These are phyloP conservation scores for Mirounga angustirostris DNA, from an alignment of 2,113 vertebrate genomes.

Conservation along the genomic window DNA sequence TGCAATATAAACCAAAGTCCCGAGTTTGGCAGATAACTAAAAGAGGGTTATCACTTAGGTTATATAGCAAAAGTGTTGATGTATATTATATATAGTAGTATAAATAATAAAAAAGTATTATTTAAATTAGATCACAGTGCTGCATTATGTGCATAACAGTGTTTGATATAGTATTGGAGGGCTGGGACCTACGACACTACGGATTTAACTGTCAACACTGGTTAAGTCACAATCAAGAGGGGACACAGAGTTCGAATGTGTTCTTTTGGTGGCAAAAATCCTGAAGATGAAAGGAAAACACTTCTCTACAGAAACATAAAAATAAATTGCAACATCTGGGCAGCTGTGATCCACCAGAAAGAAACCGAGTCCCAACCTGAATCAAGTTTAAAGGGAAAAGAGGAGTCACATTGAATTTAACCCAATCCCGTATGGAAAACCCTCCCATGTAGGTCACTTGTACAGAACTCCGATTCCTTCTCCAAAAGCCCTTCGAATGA, in stretches of 20 bases:
- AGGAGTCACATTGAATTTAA: conserved; percentile 64
- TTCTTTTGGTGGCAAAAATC: conserved; percentile 86
- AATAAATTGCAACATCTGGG: conserved; percentile 79
- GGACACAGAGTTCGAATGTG: conserved; percentile 84
- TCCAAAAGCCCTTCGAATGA: not conserved
- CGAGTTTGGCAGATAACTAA: conserved; percentile 88
- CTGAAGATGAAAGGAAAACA: conserved; percentile 79
- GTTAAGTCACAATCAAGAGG: conserved; percentile 86
- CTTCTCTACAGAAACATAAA: conserved; percentile 74
- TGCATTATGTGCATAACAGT: conserved; percentile 92
- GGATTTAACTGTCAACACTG: conserved; percentile 88
- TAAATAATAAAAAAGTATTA: conserved; percentile 94
- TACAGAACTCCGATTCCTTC: conserved; percentile 5
- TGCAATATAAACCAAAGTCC: conserved; percentile 89
- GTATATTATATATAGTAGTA: conserved; percentile 92
- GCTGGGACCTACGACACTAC: conserved; percentile 87
- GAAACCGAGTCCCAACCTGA: conserved; percentile 83
- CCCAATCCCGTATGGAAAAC: not conserved
- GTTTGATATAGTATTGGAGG: conserved; percentile 91
- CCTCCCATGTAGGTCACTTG: conserved; percentile 6
- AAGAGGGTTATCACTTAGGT: conserved; percentile 89
- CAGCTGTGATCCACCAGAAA: conserved; percentile 81
- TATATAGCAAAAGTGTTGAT: conserved; percentile 92
- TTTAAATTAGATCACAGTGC: conserved; percentile 94
- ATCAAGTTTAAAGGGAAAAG: conserved; percentile 77